Conservation (phyloP, 1,140 invertebrate species). For the Bombus difficillimus region DNA sequence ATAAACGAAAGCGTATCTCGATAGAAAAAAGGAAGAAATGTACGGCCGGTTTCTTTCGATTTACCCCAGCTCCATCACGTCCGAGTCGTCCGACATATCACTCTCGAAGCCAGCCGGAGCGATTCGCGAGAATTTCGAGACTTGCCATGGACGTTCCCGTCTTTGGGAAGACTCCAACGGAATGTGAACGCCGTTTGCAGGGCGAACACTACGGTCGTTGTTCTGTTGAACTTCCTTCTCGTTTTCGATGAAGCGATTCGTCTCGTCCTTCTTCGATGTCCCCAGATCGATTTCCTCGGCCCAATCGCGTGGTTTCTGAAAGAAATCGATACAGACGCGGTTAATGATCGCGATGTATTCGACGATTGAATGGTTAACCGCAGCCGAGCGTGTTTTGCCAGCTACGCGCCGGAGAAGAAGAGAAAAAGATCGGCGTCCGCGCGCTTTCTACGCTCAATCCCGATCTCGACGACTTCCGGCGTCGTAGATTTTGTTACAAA, state of each 20-base stretch:
- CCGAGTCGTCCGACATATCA: conserved; percentile 45
- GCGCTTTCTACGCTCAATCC: conserved; percentile 10
- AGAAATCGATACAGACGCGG: conserved; percentile 12
- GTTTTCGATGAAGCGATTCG: conserved; percentile 31
- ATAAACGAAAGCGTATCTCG: neutral
- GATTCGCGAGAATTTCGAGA: neutral
- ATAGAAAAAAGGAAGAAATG: neutral
- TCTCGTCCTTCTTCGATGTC: conserved; percentile 47
- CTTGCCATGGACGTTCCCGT: neutral
- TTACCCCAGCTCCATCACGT: conserved; percentile 52
- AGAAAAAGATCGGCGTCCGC: neutral
- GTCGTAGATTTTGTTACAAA: neutral
- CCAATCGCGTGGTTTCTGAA: neutral
- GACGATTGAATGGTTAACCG: conserved; percentile 23
- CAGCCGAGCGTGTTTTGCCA: neutral
- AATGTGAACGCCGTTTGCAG: conserved; percentile 1
- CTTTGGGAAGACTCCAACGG: fast-evolving
- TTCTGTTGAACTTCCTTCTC: neutral
- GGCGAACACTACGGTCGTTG: neutral
- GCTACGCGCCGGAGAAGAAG: neutral
- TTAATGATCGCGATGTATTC: neutral
- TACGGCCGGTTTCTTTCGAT: neutral
- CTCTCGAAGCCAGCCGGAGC: conserved; percentile 62
- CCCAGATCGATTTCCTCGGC: conserved; percentile 64
- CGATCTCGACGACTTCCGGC: neutral